Conservation (phyloP, 2,113 vertebrate genomes). For the Puma concolor region DNA sequence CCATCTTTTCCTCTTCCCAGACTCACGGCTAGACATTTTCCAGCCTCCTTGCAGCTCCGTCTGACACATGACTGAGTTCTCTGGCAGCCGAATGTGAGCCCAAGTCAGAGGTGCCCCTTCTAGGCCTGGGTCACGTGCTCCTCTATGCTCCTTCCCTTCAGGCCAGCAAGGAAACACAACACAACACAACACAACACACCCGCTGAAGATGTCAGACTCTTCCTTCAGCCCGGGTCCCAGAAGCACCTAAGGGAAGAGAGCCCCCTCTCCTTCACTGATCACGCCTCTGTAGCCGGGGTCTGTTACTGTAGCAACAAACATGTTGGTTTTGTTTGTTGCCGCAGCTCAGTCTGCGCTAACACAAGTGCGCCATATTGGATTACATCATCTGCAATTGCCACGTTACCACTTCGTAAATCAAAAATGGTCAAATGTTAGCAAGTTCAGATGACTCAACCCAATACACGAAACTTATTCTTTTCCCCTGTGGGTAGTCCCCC, state of each 20-base stretch:
- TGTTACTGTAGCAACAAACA: not conserved
- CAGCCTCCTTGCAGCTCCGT: not conserved
- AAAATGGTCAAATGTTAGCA: too few relatives aligned
- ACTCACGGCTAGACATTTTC: not conserved
- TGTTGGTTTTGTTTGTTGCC: not conserved
- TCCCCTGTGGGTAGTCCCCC: fast-evolving
- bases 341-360: not conserved
- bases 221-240: not conserved
- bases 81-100: not conserved
- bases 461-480: not conserved
- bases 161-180: too few relatives aligned
- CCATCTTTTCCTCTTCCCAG: not conserved
- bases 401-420: not conserved
- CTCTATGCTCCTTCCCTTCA: not conserved
- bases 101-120: not conserved
- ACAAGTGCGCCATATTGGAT: not conserved
- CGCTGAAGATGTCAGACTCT: not conserved
- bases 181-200: not conserved
- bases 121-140: fast-evolving
- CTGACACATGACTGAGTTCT: not conserved
- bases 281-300: not conserved
- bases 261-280: fast-evolving
- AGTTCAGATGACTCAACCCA: not conserved
- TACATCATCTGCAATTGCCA: not conserved
- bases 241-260: not conserved